These are phyloP conservation scores for Aradophagus sp. DNA, from an alignment of 1,140 invertebrate genomes.

Conservation along the genomic window DNA sequence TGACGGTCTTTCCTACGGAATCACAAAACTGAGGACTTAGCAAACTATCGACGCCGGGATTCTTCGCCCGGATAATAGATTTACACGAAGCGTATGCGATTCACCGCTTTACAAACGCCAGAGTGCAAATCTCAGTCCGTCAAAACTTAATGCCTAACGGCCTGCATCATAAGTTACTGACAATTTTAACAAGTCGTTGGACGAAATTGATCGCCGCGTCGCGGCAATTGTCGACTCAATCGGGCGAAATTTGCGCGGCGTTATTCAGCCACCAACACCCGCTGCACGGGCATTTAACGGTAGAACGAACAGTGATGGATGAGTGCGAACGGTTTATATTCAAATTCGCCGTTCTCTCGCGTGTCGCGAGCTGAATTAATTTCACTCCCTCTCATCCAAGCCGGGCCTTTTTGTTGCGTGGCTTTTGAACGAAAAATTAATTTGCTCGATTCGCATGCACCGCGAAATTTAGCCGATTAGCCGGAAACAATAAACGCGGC, in stretches of 20 bases:
- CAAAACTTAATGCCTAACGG: no score
- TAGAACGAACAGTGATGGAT: constrained; percentile 52
- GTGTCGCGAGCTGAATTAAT: constrained; percentile 26
- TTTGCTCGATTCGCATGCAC: no score
- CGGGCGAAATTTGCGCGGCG: constrained; percentile 52
- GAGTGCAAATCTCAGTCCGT: no score
- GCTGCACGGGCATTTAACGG: constrained; percentile 44
- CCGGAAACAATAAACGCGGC: no score
- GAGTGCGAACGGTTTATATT: constrained; percentile 38
- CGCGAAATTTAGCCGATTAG: no score
- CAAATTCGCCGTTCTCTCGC: constrained; percentile 17
- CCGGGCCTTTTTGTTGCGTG: no score
- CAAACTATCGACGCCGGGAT: constrained; percentile 14
- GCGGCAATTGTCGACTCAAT: constrained; percentile 47
- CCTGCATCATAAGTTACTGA: no score
- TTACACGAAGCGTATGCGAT: constrained; percentile 39
- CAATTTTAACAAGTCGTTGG: no score
- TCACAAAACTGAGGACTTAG: constrained; percentile 16
- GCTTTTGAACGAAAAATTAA: no score
- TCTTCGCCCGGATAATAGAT: constrained; percentile 19
- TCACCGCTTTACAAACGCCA: background rate
- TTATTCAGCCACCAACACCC: constrained; percentile 33
- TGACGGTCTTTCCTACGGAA: constrained; percentile 24
- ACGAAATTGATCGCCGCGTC: constrained; percentile 22
- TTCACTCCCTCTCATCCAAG: constrained; percentile 21